Evolutionary conservation across 2,888 invertebrate genomes (phyloP).

Genomic region (Eupithecia pulchellata): DNA sequence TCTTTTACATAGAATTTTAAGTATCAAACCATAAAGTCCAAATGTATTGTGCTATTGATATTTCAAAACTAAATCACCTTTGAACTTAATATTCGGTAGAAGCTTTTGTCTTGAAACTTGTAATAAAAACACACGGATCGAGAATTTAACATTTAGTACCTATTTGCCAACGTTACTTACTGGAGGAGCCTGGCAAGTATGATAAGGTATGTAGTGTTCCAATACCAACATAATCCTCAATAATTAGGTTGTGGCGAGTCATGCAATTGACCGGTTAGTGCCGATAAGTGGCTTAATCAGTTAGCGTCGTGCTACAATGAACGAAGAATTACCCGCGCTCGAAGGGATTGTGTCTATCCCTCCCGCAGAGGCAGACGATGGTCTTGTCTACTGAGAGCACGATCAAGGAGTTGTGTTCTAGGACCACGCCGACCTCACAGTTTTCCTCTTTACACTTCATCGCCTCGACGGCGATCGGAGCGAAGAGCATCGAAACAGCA

Average conservation of each 20-base stretch:
- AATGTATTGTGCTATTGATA: background rate
- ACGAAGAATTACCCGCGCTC: conserved; percentile 81
- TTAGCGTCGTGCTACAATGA: conserved; percentile 61
- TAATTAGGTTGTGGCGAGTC: conserved; percentile 41
- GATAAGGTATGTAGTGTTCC: conserved; percentile 17
- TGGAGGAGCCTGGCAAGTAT: conserved; percentile 17
- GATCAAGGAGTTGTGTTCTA: conserved; percentile 82
- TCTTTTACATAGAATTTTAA: background rate
- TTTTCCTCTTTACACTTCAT: conserved; percentile 86
- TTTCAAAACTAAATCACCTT: background rate
- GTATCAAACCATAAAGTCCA: background rate
- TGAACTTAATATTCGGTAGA: background rate
- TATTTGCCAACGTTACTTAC: background rate
- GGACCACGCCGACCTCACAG: conserved; percentile 83
- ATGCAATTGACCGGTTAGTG: conserved; percentile 48
- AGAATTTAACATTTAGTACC: background rate
- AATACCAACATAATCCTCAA: conserved; percentile 32
- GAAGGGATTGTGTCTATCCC: conserved; percentile 78
- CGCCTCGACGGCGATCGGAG: conserved; percentile 83
- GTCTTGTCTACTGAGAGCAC: conserved; percentile 83
- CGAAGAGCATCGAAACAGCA: conserved; percentile 82
- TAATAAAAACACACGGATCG: background rate
- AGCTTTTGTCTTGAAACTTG: background rate
- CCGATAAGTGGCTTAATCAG: conserved; percentile 53
- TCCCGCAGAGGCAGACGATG: conserved; percentile 83